Conservation (phyloP, 2,888 invertebrate species). For the Oligia fasciuncula region DNA sequence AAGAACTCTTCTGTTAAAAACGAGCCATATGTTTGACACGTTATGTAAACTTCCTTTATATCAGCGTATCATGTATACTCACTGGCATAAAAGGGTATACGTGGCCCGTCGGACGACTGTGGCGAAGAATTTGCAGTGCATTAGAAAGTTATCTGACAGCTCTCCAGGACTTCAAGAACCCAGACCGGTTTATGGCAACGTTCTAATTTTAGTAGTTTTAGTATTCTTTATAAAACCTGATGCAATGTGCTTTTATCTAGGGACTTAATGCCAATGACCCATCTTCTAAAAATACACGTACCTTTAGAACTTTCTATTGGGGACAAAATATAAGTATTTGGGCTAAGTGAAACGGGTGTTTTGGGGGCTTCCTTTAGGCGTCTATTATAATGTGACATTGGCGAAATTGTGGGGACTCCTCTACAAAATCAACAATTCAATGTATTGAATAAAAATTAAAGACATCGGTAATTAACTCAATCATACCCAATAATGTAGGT, state of each 20-base stretch:
- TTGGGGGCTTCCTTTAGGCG: neutral
- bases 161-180: slow-evolving; percentile 27
- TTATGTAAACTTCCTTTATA: slow-evolving; percentile 15
- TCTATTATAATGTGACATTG: neutral
- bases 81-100: slow-evolving; percentile 26
- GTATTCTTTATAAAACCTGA: neutral
- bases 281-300: neutral
- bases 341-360: neutral
- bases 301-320: neutral
- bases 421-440: neutral
- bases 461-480: neutral
- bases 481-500: too few species aligned
- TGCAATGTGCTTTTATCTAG: neutral
- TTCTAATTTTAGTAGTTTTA: slow-evolving; percentile 4
- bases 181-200: slow-evolving; percentile 14
- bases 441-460: neutral
- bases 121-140: slow-evolving; percentile 31
- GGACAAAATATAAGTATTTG: neutral
- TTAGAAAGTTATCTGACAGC: slow-evolving; percentile 35
- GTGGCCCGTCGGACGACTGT: slow-evolving; percentile 14
- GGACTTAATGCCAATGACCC: neutral
- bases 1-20: neutral
- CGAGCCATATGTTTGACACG: neutral
- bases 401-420: neutral
- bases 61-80: slow-evolving; percentile 1